phyloP scores from a whole-genome alignment of 2,113 vertebrate species.

The Hypomesus transpacificus region DNA sequence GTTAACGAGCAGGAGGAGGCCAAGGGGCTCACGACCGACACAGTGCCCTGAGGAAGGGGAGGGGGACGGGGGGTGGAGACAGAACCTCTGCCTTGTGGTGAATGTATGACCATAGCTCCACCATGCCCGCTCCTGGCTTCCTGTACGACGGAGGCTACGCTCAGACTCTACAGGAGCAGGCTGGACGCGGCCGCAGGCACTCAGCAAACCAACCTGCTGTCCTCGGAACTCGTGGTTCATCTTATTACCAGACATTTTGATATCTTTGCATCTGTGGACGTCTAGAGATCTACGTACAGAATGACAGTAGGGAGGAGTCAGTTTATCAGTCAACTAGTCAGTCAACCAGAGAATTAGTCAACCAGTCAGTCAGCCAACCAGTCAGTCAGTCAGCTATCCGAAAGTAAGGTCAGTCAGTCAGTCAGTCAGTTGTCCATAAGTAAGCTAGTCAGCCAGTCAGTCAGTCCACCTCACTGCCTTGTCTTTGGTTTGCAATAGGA shows the following conservation, averaged over 20 bases:
- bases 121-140: conserved; percentile 38
- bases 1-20: conserved; percentile 7
- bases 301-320: too few relatives aligned
- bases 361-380: too few relatives aligned
- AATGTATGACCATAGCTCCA: conserved; percentile 70
- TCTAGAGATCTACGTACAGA: too few relatives aligned
- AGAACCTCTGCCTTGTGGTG: conserved; percentile 61
- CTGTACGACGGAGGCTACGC: conserved; percentile 39
- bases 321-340: too few relatives aligned
- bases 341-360: too few relatives aligned
- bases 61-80: not conserved
- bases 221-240: conserved; percentile 28
- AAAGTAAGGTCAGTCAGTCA: too few relatives aligned
- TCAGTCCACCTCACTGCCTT: conserved; percentile 66
- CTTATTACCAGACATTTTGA: conserved; percentile 24
- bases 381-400: too few relatives aligned
- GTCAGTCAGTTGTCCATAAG: too few relatives aligned
- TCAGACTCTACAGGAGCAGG: conserved; percentile 24
- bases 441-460: not conserved
- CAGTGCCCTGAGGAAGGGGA: too few relatives aligned
- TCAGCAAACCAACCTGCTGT: conserved; percentile 35
- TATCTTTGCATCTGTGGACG: conserved; percentile 32
- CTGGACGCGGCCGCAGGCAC: conserved; percentile 20
- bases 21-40: conserved; percentile 9
- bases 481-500: conserved; percentile 69